phyloP scores from a whole-genome alignment of 2,888 invertebrate genomes.

The Cenopis cana region DNA sequence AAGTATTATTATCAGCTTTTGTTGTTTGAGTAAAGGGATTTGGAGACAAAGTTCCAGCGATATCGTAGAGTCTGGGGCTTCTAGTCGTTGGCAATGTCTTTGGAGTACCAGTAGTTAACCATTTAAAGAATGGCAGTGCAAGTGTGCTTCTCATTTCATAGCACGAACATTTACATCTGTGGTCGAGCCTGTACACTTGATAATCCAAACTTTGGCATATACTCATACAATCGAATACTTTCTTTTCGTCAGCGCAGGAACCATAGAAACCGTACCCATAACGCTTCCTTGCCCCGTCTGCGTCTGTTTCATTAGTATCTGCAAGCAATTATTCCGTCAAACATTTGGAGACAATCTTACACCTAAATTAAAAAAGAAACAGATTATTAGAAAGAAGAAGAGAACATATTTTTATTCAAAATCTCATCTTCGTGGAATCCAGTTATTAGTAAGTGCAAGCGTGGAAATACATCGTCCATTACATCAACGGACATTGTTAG shows the following conservation, averaged over 20 bases:
- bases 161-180: conserved; percentile 67
- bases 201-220: conserved; percentile 71
- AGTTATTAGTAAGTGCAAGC: too few species aligned
- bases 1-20: conserved; percentile 6
- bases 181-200: conserved; percentile 63
- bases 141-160: conserved; percentile 66
- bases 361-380: not conserved
- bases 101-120: conserved; percentile 69
- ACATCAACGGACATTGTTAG: too few species aligned
- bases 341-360: too few species aligned
- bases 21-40: conserved; percentile 11
- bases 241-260: conserved; percentile 60
- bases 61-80: conserved; percentile 63
- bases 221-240: conserved; percentile 70
- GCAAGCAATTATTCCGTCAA: conserved; percentile 44
- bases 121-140: conserved; percentile 66
- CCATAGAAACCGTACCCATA: conserved; percentile 66
- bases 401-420: not conserved
- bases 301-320: conserved; percentile 50
- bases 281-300: conserved; percentile 58
- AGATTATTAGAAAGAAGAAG: too few species aligned
- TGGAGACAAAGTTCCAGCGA: conserved; percentile 66
- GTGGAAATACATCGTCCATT: too few species aligned
- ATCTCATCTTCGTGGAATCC: too few species aligned
- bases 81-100: conserved; percentile 56